Evolutionary conservation across 2,888 invertebrate genomes (phyloP), one percentile per base, ranked within the genome.

Genomic region (Physocephala rufipes): DNA sequence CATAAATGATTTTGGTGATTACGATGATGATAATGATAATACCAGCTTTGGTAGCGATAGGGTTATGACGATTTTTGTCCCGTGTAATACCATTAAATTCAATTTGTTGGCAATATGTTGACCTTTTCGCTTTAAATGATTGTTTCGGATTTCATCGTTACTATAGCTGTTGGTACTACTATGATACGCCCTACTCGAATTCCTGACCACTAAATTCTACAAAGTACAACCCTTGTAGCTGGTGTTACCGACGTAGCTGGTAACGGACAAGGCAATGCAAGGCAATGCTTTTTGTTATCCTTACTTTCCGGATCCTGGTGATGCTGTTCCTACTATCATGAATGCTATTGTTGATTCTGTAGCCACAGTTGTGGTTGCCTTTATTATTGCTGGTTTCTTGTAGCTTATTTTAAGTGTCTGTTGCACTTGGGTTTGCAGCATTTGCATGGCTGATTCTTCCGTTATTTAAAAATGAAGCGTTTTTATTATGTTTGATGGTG

Each of bases 381-480:
- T 45, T 47, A 59, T 4, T 70, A 30, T 47, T 58, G 24, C 15
- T 59, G 43, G 13, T n/a, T 24, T 53, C 61, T 53, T 24, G 53
- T 62, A 49, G 69, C 43, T 62, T 21, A 19, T 9, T 13, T 51
- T 36, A 16, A 49, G 62, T 26, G 28, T 24, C 36, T 24, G 53
- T 21, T 66, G 49, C 28, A 53, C 58, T 28, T 67, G 63, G 12
- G 66, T 16, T 26, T 51, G 66, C 3, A 64, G 26, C 43, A 19
- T 30, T 24, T 45, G 71, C 63, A 59, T 16, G 58, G 53, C 12
- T 19, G n/a, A n/a, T 21, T 51, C 7, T 53, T 63, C 1, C 9
- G 43, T n/a, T 43, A 68, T 30, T 61, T 70, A 49, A 26, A 66
- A 58, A 58, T 71, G 36, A 51, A 61, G 30, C 62, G 62, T 16